These are phyloP conservation scores for Synanthedon andrenaeformis DNA, from an alignment of 2,888 invertebrate species.

Conservation along the genomic window DNA sequence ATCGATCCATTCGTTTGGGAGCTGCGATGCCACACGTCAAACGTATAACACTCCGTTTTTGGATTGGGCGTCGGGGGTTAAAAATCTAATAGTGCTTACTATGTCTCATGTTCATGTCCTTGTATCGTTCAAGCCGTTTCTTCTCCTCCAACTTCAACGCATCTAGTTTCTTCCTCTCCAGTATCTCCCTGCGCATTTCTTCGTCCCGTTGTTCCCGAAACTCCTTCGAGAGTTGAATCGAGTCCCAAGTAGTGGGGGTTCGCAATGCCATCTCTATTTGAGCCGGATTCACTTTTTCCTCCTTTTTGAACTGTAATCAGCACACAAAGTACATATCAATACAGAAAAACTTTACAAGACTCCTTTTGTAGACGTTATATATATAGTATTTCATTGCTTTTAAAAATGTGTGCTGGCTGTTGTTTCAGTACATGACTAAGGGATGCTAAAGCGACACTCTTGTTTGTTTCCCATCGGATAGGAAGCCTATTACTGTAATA, in stretches of 20 bases:
- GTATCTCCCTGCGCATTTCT: not conserved
- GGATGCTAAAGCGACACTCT: too few relatives aligned
- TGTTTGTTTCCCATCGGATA: too few relatives aligned
- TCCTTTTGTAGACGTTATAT: too few relatives aligned
- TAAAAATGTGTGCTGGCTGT: too few relatives aligned
- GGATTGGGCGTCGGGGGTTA: too few relatives aligned
- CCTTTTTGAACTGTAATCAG: constrained; percentile 80
- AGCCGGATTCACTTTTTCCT: constrained; percentile 81
- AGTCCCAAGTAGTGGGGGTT: constrained; percentile 77
- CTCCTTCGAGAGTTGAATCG: constrained; percentile 30
- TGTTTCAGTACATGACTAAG: too few relatives aligned
- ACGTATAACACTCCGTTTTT: too few relatives aligned
- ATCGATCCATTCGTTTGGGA: too few relatives aligned
- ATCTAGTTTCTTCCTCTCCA: not conserved
- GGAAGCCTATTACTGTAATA: too few relatives aligned
- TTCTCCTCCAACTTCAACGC: not conserved
- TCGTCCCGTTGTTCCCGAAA: constrained; percentile 34
- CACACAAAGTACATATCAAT: not conserved
- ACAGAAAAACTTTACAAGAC: too few relatives aligned
- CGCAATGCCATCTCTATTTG: constrained; percentile 82
- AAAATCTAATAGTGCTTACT: not conserved
- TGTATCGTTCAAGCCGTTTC: not conserved
- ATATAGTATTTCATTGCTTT: too few relatives aligned
- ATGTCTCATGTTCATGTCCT: not conserved
- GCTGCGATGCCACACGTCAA: too few relatives aligned